phyloP scores from a whole-genome alignment of 1,140 invertebrate species.

The Bombus superbus region DNA sequence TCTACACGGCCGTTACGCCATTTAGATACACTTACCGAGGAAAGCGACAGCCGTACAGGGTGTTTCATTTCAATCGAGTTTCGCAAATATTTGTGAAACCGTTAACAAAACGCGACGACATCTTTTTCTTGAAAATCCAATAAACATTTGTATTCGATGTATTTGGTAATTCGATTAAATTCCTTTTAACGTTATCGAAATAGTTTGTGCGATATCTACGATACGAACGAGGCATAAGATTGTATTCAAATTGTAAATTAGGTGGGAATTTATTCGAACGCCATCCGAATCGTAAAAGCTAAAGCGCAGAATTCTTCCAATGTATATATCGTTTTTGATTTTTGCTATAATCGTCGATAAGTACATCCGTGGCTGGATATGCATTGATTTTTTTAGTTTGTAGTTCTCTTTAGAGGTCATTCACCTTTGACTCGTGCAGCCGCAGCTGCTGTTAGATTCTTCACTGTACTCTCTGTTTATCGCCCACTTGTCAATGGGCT shows the following conservation, averaged over 20 bases:
- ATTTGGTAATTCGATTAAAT: neutral
- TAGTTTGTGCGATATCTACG: neutral
- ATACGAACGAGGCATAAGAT: neutral
- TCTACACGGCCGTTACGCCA: neutral
- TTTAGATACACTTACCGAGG: neutral
- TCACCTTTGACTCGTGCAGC: constrained; percentile 44
- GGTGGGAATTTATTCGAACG: neutral
- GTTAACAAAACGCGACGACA: neutral
- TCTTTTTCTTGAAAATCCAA: neutral
- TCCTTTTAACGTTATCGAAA: neutral
- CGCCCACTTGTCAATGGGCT: constrained; percentile 53
- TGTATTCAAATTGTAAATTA: neutral
- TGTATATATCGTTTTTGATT: neutral
- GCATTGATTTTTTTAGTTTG: constrained; percentile 31
- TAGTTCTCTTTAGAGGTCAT: constrained; percentile 44
- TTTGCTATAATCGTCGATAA: neutral
- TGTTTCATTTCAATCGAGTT: neutral
- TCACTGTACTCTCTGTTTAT: constrained; percentile 47
- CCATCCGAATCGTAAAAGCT: neutral
- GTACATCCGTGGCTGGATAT: neutral
- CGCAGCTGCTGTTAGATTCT: constrained; percentile 47
- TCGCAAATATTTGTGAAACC: neutral
- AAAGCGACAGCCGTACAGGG: neutral
- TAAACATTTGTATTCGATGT: neutral
- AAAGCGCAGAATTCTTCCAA: neutral